phyloP scores from a whole-genome alignment of 2,113 vertebrate genomes.

The Dasyornis broadbenti region DNA sequence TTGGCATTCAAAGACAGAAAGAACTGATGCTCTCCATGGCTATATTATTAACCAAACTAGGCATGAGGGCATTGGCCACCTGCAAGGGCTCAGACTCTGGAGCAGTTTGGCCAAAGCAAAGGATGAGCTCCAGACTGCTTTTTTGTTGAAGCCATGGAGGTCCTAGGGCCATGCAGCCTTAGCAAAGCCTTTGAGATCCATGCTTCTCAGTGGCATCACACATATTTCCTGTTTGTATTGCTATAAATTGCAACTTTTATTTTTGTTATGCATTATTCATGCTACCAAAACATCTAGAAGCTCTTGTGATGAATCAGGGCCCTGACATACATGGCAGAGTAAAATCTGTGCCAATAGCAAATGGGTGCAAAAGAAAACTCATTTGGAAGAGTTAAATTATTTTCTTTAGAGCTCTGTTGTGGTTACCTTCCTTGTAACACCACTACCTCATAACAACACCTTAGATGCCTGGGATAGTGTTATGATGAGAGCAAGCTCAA shows the following conservation, averaged over 20 bases:
- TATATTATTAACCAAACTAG: background rate
- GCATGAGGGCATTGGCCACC: background rate
- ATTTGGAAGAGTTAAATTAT: constrained; percentile 63
- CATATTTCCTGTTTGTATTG: background rate
- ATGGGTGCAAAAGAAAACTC: background rate
- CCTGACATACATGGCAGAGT: background rate
- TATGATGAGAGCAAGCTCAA: constrained; percentile 70
- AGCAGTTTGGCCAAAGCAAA: background rate
- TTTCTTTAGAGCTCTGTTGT: constrained; percentile 60
- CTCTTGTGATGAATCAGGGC: background rate
- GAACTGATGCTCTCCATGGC: background rate
- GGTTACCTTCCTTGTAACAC: constrained; percentile 61
- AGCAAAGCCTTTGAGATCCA: background rate
- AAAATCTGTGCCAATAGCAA: background rate
- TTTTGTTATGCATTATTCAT: background rate
- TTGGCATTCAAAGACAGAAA: background rate
- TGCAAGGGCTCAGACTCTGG: background rate
- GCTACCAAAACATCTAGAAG: background rate
- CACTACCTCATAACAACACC: constrained; percentile 68
- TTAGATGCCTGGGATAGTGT: constrained; percentile 68
- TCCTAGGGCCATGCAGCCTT: background rate
- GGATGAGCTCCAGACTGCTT: background rate
- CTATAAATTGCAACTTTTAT: background rate
- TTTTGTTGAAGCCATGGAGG: background rate
- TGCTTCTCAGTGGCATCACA: background rate